Percentiles rank a stretch among this genome's conserved stretches.
Evolutionary conservation across 2,888 invertebrate genomes (phyloP).

Genomic region (Erebia ligea): DNA sequence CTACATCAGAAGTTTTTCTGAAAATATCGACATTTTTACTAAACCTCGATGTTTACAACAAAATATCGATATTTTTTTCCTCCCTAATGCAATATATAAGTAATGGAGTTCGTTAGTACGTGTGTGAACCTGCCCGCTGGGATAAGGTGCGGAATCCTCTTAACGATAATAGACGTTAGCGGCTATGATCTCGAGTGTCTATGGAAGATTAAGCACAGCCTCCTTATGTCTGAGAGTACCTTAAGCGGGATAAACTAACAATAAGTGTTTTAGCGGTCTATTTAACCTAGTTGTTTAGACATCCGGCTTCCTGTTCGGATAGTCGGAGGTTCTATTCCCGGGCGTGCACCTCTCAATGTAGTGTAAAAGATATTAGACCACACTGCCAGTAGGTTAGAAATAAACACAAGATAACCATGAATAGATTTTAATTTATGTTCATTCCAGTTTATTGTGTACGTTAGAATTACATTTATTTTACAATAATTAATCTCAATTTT

Average conservation of each 20-base stretch:
- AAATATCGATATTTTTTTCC: not conserved
- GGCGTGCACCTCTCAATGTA: no score
- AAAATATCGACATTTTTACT: not conserved
- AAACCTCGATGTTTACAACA: not conserved
- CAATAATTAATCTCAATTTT: no score
- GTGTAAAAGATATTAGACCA: no score
- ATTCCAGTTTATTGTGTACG: no score
- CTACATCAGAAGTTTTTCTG: not conserved
- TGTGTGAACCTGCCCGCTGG: conserved; percentile 6
- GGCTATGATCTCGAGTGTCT: conserved; percentile 15
- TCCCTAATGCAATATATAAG: not conserved
- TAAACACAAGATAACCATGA: no score
- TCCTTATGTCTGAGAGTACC: conserved; percentile 4
- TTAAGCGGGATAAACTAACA: conserved; percentile 1
- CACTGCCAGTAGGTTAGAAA: no score
- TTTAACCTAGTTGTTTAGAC: not conserved
- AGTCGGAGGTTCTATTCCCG: no score
- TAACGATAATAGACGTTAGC: conserved; percentile 10
- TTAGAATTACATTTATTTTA: no score
- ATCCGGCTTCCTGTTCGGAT: no score
- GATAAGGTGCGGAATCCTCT: conserved; percentile 20
- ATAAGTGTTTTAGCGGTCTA: not conserved
- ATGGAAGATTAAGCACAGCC: conserved; percentile 17
- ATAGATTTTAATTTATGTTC: no score
- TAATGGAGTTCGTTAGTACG: conserved; percentile 11